These are phyloP conservation scores for Augochlorella aurata DNA, from an alignment of 2,888 invertebrate species.

Conservation along the genomic window DNA sequence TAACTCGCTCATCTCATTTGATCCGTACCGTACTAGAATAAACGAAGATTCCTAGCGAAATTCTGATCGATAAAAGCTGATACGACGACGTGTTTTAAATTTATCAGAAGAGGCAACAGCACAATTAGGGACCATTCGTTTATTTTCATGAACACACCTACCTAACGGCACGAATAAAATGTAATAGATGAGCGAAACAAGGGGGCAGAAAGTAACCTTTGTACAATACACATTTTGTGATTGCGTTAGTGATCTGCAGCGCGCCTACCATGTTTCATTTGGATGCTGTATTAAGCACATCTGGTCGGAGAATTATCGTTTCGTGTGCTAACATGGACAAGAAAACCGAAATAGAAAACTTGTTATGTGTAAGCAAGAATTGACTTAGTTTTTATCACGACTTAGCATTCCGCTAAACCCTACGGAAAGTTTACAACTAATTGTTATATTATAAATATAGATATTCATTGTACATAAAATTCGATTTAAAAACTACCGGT, in stretches of 20 bases:
- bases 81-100: neutral
- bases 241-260: constrained; percentile 68
- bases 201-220: constrained; percentile 57
- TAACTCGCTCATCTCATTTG: neutral
- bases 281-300: constrained; percentile 67
- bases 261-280: constrained; percentile 68
- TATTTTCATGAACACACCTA: neutral
- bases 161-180: neutral
- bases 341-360: neutral
- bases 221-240: constrained; percentile 69
- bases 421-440: neutral
- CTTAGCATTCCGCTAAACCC: neutral
- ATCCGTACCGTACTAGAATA: neutral
- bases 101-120: neutral
- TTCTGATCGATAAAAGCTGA: neutral
- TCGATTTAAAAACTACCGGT: neutral
- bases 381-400: neutral
- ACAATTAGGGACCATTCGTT: neutral
- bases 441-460: neutral
- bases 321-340: constrained; percentile 30
- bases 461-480: neutral
- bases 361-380: neutral
- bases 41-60: neutral
- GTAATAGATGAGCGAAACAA: constrained; percentile 28
- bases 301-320: constrained; percentile 61